Evolutionary conservation across 2,888 invertebrate genomes (phyloP).

Genomic region (Drosophila pullipes): DNA sequence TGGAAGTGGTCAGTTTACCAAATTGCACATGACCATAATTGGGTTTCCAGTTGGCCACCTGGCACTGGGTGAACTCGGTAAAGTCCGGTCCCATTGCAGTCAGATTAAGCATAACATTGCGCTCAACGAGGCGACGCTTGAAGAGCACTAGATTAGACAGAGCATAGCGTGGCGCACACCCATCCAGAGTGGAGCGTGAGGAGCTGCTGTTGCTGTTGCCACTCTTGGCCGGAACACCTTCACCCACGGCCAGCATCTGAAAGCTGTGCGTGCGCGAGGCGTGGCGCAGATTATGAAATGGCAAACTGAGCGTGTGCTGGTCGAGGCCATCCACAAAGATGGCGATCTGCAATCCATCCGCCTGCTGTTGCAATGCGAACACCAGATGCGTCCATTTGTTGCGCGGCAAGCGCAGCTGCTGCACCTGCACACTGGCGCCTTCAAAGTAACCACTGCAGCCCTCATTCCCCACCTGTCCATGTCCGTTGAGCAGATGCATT

Average conservation of each 20-base stretch:
- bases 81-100: slow-evolving; percentile 85
- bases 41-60: slow-evolving; percentile 84
- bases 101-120: slow-evolving; percentile 77
- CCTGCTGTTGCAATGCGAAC: slow-evolving; percentile 76
- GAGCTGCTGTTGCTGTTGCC: slow-evolving; percentile 60
- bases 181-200: slow-evolving; percentile 80
- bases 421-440: slow-evolving; percentile 76
- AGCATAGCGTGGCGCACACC: slow-evolving; percentile 72
- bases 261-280: slow-evolving; percentile 77
- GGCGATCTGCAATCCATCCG: slow-evolving; percentile 76
- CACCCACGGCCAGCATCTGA: slow-evolving; percentile 82
- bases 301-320: slow-evolving; percentile 76
- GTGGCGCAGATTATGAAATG: slow-evolving; percentile 79
- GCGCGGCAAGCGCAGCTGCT: slow-evolving; percentile 75
- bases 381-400: slow-evolving; percentile 85
- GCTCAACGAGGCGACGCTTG: slow-evolving; percentile 73
- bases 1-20: slow-evolving; percentile 70
- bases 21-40: slow-evolving; percentile 83
- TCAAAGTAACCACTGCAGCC: slow-evolving; percentile 71
- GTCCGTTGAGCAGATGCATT: slow-evolving; percentile 83
- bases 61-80: slow-evolving; percentile 83
- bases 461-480: slow-evolving; percentile 42
- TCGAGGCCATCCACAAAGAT: slow-evolving; percentile 82
- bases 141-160: slow-evolving; percentile 84
- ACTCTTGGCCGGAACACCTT: slow-evolving; percentile 61